Base-by-base conservation (phyloP, 2,888 invertebrate species). In the Macropis europaea region DNA sequence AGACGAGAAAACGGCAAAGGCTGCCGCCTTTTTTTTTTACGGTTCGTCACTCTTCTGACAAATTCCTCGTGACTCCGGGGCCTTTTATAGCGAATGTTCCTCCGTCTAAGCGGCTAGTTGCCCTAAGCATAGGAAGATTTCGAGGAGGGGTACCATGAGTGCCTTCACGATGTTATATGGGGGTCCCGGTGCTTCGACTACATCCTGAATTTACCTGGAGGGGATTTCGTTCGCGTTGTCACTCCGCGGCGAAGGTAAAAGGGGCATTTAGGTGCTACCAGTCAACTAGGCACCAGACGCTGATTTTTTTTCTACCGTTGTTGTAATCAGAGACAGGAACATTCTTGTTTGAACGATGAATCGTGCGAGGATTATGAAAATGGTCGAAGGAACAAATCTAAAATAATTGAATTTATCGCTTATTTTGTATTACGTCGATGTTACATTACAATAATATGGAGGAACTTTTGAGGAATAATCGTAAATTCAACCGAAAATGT, bases 71-170 rank as follows among this genome's bases (percentile, higher is more conserved):
- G 71, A 78, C 68, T 76, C 67, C 73, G 71, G 73, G 38, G 64
- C 83, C 88, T 88, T 88, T 85, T 88, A 88, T 88, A 87, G 86
- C 73, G 63, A 73, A 52, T 63, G 71, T 62, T 77, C 70, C 73
- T 67, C 81, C 74, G 70, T 63, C 66, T 82, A 82, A 64, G 59
- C 64, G 52, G 2, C 60, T 75, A 73, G 72, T 40, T 53, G 72
- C 73, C 71, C 78, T 75, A 74, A 72, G 81, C 80, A 71, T 53
- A 62, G 71, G 73, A 67, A 64, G 64, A 72, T 76, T 57, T 56
- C 54, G 76, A 77, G 83, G 69, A 79, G 83, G 83, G 82, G 76
- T 79, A 82, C 67, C 67, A 52, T 47, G 34, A 60, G 60, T 30
- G 56, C 52, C 32, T 53, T 34, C 24, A 19, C 56, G 68, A 57